Conservation (phyloP, 2,888 invertebrate species). For the Drosophila emarginata region DNA sequence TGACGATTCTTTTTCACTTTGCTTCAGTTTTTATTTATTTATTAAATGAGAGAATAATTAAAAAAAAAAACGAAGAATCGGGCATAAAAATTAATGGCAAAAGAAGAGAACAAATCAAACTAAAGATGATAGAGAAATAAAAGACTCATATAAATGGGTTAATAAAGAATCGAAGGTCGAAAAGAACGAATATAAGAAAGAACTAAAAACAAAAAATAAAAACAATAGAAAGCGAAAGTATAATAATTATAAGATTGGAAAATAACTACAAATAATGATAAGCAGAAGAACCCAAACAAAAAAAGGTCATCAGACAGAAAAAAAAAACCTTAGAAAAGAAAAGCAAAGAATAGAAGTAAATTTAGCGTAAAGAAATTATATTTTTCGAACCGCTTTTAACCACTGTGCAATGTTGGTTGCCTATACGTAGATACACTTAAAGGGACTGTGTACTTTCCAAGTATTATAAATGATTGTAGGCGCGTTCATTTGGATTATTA, state of each 20-base stretch:
- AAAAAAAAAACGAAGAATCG: background rate
- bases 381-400: background rate
- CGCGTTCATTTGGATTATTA: constrained; percentile 54
- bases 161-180: too few species aligned
- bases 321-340: background rate
- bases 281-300: background rate
- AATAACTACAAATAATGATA: too few species aligned
- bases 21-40: background rate
- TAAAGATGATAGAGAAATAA: too few species aligned
- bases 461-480: constrained; percentile 46
- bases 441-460: constrained; percentile 29
- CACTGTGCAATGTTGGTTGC: background rate
- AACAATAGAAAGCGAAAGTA: too few species aligned
- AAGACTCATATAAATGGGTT: too few species aligned
- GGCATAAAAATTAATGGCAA: background rate
- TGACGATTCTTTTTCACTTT: background rate
- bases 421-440: background rate
- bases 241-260: too few species aligned
- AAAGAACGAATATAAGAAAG: too few species aligned
- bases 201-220: too few species aligned
- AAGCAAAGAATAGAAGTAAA: background rate
- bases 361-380: background rate
- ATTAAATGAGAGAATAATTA: background rate
- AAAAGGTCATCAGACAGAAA: background rate
- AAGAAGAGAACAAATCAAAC: background rate